Conservation (phyloP, 2,888 invertebrate species). For the Drosophila fulvimacula region DNA sequence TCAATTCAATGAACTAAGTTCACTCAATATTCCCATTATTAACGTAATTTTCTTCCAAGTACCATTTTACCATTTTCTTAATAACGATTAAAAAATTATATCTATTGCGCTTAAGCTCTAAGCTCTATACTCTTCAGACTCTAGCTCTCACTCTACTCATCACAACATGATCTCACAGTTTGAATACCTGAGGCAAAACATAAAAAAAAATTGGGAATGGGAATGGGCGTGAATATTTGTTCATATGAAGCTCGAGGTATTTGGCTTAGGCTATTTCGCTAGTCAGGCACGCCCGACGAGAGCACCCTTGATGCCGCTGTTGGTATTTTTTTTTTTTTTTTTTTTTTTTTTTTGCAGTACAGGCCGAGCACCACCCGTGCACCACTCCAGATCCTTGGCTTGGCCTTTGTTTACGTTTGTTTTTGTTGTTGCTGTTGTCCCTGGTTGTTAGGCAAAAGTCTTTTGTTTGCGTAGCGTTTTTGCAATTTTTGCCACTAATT, state of each 20-base stretch:
- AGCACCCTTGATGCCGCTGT: neutral
- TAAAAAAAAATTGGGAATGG: neutral
- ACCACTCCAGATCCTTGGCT: conserved; percentile 16
- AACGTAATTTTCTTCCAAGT: no score
- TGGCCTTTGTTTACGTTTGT: conserved; percentile 52
- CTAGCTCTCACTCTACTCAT: neutral
- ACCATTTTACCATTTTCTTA: no score
- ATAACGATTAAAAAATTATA: neutral
- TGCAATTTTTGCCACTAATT: conserved; percentile 80
- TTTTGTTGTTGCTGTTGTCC: conserved; percentile 47
- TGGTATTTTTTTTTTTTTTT: conserved; percentile 23
- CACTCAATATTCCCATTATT: no score
- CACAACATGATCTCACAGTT: neutral
- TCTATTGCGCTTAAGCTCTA: neutral
- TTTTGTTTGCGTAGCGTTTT: conserved; percentile 76
- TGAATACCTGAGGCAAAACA: neutral
- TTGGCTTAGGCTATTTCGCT: conserved; percentile 1
- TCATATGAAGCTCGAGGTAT: neutral
- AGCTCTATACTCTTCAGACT: no score
- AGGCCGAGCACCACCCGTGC: conserved; percentile 9
- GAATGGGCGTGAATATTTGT: neutral
- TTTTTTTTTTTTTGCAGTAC: conserved; percentile 19
- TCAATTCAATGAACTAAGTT: neutral
- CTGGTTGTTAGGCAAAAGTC: conserved; percentile 65
- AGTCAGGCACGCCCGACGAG: conserved; percentile 8